Base-by-base conservation (phyloP, 2,797 vertebrate species). In the Phylloscopus collybita region DNA sequence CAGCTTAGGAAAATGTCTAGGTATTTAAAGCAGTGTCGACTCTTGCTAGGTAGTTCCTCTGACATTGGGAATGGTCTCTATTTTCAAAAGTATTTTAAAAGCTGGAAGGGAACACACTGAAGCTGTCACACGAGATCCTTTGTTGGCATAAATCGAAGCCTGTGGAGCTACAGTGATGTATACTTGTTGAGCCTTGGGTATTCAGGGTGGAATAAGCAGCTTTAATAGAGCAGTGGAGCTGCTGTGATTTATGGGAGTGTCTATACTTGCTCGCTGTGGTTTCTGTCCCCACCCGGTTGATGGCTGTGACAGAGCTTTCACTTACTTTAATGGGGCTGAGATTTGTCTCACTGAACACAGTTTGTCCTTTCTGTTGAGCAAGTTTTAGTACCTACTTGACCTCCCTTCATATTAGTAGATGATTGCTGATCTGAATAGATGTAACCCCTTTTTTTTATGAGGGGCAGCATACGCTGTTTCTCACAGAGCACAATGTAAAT, bases 161-260 rank as follows among this genome's bases (percentile, higher is more conserved):
- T 82, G 73, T 80, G 81, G 81, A 95, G 91, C 78, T 90, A 40
- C 75, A 38, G 64, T 69, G 90, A 83, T 92, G 67, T 84, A 50
- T 86, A 83, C 90, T 94, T 93, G 93, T 95, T 93, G 94, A 93
- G 80, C 70, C 60, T 36, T 44, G 44, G 84, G 64, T 95, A 80
- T 82, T 89, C 86, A 27, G 87, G 36, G 65, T 93, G 92, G 47
- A 91, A 93, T 91, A 86, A 92, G 88, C 75, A 62, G 57, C 67
- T 95, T 50, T 93, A 94, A 92, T 73, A 92, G 91, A 80, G 81
- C 93, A 69, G 62, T 47, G 73, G 82, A 91, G 88, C 87, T 74
- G 1, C 83, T 15, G 78, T 91, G 87, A 93, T 93, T 92, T 93
- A 92, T 71, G 82, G 76, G 51, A 72, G 84, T 66, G 89, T 56